Percentiles rank a stretch among this genome's conserved stretches.
Evolutionary conservation across 2,888 invertebrate species (phyloP).

Genomic region (Acanthosepion pharaonis): DNA sequence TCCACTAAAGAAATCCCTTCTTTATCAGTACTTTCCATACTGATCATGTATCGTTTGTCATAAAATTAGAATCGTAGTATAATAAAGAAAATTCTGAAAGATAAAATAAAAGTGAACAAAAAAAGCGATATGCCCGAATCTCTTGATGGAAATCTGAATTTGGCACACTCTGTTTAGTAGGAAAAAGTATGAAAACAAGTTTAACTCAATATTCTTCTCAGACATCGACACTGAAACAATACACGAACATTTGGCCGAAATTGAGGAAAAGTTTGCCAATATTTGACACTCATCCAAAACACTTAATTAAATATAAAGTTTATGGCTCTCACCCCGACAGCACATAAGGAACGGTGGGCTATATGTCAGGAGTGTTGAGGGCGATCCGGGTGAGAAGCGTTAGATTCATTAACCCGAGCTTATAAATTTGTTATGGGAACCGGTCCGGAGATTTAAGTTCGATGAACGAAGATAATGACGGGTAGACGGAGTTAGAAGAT

Average conservation of each 20-base stretch:
- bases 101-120: background rate
- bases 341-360: background rate
- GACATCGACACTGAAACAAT: background rate
- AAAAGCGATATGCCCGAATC: background rate
- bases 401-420: background rate
- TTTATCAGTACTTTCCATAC: background rate
- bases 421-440: slow-evolving; percentile 8
- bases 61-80: background rate
- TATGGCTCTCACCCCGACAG: slow-evolving; percentile 12
- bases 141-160: background rate
- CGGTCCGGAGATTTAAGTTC: background rate
- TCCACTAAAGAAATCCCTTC: background rate
- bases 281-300: background rate
- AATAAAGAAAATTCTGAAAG: background rate
- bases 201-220: background rate
- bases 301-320: slow-evolving; percentile 33
- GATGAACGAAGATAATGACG: background rate
- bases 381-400: background rate
- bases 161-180: background rate
- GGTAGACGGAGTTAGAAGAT: background rate
- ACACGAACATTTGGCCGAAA: background rate
- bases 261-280: background rate
- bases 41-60: background rate
- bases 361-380: slow-evolving; percentile 14
- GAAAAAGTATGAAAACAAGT: background rate